Percentiles rank a stretch among this genome's conserved stretches.
These are phyloP conservation scores for Casuarius casuarius DNA, from an alignment of 2,113 vertebrate species.

Conservation along the genomic window DNA sequence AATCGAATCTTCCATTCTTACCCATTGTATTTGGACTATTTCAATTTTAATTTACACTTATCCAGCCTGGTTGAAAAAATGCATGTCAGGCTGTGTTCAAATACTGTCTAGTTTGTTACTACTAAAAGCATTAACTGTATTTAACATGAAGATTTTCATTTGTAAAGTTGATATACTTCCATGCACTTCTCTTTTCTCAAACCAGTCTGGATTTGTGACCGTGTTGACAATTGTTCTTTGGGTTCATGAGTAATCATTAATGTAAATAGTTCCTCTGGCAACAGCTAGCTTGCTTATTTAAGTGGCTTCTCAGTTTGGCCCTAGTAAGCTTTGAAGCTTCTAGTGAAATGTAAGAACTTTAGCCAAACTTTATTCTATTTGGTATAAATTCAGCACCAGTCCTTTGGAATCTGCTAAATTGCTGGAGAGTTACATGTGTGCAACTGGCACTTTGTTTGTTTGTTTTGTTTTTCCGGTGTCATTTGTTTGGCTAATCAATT, in stretches of 20 bases:
- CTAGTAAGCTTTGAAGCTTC: not conserved
- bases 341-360: not conserved
- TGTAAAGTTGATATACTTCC: not conserved
- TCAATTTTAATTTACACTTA: not conserved
- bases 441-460: not conserved
- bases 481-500: not conserved
- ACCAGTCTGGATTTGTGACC: not conserved
- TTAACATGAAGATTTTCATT: not conserved
- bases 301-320: not conserved
- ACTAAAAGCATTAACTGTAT: not conserved
- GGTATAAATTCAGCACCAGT: not conserved
- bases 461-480: not conserved
- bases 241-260: not conserved
- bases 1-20: not conserved
- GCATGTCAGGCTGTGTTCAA: not conserved
- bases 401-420: not conserved
- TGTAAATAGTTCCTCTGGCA: not conserved
- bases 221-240: not conserved
- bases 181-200: not conserved
- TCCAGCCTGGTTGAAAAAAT: not conserved
- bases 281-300: not conserved
- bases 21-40: not conserved
- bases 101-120: not conserved
- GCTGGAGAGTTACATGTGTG: not conserved
- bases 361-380: not conserved